phyloP scores from a whole-genome alignment of 92 coral and sea anemone genomes.

The Epizoanthus rinbou region DNA sequence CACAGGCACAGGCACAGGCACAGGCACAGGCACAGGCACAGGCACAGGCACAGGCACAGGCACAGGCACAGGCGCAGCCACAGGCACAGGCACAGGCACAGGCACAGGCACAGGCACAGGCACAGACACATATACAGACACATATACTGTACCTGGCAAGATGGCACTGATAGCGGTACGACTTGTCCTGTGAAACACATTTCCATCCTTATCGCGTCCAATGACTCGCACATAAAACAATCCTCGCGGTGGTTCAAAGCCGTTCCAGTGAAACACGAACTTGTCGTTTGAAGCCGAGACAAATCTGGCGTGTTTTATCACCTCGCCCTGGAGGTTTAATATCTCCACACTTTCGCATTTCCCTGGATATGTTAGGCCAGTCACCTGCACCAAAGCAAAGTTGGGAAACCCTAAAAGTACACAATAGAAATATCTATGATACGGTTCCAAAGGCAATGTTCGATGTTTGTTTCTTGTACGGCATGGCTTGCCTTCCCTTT shows the following conservation, averaged over 20 bases:
- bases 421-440: neutral
- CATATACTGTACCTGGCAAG: slow-evolving; percentile 65
- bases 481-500: no score
- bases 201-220: slow-evolving; percentile 62
- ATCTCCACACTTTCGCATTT: slow-evolving; percentile 56
- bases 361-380: slow-evolving; percentile 66
- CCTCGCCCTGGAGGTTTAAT: slow-evolving; percentile 65
- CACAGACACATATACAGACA: neutral
- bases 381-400: slow-evolving; percentile 60
- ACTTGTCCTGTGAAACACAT: slow-evolving; percentile 72
- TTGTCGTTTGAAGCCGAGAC: slow-evolving; percentile 50
- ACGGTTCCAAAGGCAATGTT: neutral
- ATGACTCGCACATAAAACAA: slow-evolving; percentile 75
- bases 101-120: no score
- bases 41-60: no score
- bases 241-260: slow-evolving; percentile 75
- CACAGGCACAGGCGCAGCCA: no score
- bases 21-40: no score
- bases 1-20: no score
- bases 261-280: slow-evolving; percentile 73
- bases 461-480: no score
- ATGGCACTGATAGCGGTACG: slow-evolving; percentile 86
- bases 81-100: no score
- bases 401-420: slow-evolving; percentile 66
- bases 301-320: slow-evolving; percentile 57